Evolutionary conservation across 2,888 invertebrate genomes (phyloP).

Genomic region (Iselma pallidipennis): DNA sequence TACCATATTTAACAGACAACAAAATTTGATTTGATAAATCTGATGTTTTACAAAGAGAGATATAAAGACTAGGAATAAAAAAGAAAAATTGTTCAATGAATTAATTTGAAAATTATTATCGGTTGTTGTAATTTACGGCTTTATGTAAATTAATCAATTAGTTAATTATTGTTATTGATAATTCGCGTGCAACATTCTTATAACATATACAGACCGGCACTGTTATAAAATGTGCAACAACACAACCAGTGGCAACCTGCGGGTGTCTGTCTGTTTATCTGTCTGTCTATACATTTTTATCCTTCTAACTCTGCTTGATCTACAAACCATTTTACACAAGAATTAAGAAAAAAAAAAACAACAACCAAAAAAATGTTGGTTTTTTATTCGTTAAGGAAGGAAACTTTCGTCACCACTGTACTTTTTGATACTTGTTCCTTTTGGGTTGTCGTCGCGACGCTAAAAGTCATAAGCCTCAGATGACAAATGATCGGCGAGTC

Average conservation of each 20-base stretch:
- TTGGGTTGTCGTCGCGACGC: constrained; percentile 9
- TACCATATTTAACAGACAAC: neutral
- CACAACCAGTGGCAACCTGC: constrained; percentile 47
- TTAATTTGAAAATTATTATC: constrained; percentile 6
- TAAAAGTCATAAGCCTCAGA: constrained; percentile 51
- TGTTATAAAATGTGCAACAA: constrained; percentile 39
- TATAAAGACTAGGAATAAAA: no score
- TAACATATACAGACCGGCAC: constrained; percentile 29
- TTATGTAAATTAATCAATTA: constrained; percentile 54
- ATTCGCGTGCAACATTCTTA: constrained; percentile 50
- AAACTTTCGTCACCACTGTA: constrained; percentile 1
- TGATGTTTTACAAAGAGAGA: neutral
- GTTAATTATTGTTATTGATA: constrained; percentile 58
- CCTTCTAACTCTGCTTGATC: constrained; percentile 1
- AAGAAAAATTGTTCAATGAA: neutral
- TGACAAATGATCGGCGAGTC: constrained; percentile 51
- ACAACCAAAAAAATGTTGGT: no score
- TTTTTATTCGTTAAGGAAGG: neutral
- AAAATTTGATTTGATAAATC: neutral
- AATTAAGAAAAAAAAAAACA: no score
- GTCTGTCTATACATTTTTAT: constrained; percentile 10
- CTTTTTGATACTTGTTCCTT: constrained; percentile 7
- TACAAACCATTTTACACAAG: no score
- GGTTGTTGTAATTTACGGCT: constrained; percentile 33
- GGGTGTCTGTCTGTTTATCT: constrained; percentile 44